Percentiles rank a stretch among this genome's conserved stretches.
phyloP scores from a whole-genome alignment of 2,113 vertebrate species.

The Scalopus aquaticus region DNA sequence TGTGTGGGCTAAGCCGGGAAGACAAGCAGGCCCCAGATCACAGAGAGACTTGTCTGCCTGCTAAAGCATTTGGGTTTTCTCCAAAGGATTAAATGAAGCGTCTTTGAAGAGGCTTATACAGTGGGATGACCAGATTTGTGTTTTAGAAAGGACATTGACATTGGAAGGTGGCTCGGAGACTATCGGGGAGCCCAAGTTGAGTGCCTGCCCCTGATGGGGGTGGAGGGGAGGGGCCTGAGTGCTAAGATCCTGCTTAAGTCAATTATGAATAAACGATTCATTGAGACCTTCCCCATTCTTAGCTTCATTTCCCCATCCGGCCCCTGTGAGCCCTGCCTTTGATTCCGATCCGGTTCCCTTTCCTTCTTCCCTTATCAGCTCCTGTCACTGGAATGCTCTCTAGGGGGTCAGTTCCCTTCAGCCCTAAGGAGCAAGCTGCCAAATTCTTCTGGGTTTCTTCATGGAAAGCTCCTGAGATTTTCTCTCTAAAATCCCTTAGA shows the following conservation, averaged over 20 bases:
- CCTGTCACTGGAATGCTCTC: neutral
- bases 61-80: neutral
- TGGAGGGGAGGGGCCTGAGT: neutral
- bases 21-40: neutral
- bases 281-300: constrained; percentile 37
- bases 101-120: neutral
- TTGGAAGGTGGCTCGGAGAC: neutral
- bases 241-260: neutral
- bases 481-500: neutral
- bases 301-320: constrained; percentile 39
- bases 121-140: neutral
- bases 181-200: neutral
- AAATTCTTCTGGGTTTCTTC: neutral
- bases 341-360: neutral
- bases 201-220: neutral
- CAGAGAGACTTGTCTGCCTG: neutral
- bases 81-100: neutral
- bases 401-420: neutral
- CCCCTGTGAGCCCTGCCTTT: neutral
- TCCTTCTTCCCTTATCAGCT: neutral
- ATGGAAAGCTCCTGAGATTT: neutral
- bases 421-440: neutral
- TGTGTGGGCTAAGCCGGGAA: neutral
- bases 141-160: neutral
- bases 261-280: constrained; percentile 55